A percentile compares a stretch with the other conserved stretches of the same genome.
phyloP scores from a whole-genome alignment of 2,888 invertebrate species.

The Synanthedon myopaeformis region DNA sequence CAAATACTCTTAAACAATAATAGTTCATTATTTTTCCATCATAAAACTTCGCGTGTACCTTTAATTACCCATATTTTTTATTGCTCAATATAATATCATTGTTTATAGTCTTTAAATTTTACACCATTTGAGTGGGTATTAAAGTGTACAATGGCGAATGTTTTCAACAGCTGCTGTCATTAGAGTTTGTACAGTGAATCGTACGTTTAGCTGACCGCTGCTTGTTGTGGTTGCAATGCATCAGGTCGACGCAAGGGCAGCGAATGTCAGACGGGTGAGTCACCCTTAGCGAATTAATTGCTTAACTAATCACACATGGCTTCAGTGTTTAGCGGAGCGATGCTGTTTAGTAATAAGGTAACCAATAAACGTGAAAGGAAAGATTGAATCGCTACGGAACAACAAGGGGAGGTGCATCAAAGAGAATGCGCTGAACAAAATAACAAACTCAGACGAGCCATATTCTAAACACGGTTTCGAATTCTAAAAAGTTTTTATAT shows the following conservation, averaged over 20 bases:
- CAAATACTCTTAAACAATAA: no score
- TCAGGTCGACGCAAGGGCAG: conserved; percentile 38
- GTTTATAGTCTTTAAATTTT: neutral
- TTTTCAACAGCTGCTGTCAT: conserved; percentile 7
- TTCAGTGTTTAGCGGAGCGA: neutral
- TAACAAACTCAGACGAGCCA: no score
- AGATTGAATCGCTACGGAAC: neutral
- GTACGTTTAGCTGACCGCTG: conserved; percentile 8
- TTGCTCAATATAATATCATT: neutral
- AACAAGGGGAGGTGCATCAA: neutral
- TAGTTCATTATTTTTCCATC: no score
- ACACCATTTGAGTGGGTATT: conserved; percentile 4
- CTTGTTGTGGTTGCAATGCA: conserved; percentile 11
- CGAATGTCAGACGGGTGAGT: conserved; percentile 54
- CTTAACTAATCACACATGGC: neutral
- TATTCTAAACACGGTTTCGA: no score
- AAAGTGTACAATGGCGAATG: conserved; percentile 6
- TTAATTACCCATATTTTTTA: neutral
- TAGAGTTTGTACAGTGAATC: conserved; percentile 12
- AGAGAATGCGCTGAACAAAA: no score
- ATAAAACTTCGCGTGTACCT: no score
- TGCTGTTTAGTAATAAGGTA: neutral
- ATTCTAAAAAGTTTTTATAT: no score
- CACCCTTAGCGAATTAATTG: conserved; percentile 18
- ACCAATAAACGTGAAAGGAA: neutral